Evolutionary conservation across 2,797 vertebrate species (phyloP).

Genomic region (Tangara arthus): DNA sequence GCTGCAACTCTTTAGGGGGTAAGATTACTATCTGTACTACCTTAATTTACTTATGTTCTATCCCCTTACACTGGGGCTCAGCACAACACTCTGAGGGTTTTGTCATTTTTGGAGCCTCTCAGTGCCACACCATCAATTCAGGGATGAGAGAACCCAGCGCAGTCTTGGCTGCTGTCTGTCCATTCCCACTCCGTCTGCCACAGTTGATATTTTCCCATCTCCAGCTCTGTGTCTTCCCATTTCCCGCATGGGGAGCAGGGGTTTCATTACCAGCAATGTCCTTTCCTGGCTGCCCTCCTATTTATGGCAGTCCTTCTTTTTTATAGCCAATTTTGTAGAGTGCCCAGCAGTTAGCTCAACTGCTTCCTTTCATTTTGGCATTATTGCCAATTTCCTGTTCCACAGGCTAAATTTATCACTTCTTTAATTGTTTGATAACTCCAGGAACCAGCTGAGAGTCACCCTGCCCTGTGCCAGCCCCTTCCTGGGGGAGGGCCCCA

Average conservation of each 20-base stretch:
- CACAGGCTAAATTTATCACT: slow-evolving; percentile 47
- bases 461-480: background rate
- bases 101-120: background rate
- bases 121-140: background rate
- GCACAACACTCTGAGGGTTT: background rate
- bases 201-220: background rate
- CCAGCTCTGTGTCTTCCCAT: background rate
- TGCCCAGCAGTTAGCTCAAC: slow-evolving; percentile 58
- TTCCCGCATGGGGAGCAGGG: slow-evolving; percentile 2
- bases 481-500: background rate
- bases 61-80: background rate
- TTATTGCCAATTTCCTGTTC: slow-evolving; percentile 64
- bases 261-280: slow-evolving; percentile 50
- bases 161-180: background rate
- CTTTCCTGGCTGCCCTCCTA: slow-evolving; percentile 33
- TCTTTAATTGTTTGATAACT: slow-evolving; percentile 63
- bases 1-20: no score
- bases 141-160: background rate
- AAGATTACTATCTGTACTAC: no score
- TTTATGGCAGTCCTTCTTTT: slow-evolving; percentile 58
- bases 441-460: background rate
- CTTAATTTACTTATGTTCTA: no score
- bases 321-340: slow-evolving; percentile 61
- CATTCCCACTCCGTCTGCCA: rapidly evolving
- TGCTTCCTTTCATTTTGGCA: slow-evolving; percentile 47